Evolutionary conservation across 2,888 invertebrate genomes (phyloP), one percentile per base, ranked within the genome.

Genomic region (Trichogramma evanescens): DNA sequence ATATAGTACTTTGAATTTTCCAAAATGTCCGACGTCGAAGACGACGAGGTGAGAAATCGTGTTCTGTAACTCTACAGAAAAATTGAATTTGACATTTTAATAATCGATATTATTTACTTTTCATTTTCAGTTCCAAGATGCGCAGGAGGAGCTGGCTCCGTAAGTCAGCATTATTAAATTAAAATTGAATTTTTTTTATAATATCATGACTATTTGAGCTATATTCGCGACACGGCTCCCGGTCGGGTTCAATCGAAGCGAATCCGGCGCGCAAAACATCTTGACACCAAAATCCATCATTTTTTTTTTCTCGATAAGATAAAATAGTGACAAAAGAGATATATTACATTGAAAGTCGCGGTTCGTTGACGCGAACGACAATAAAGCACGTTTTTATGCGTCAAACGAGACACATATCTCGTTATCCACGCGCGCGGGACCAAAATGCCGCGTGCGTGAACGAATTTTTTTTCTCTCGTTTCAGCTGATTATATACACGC

Each of bases 51-150:
- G 70, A 76, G 75, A 66, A 38, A 51, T 39, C 38, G 42, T 50
- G 4, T 8, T 53, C 26, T 7, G 13, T 6, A 50, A 46, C 38
- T 2, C 39, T 42, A 26, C 0, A 54, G 51, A 48, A 10, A 5
- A 10, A 44, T 52, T 39, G 50, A 49, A 54, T 5, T 5, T 8
- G 5, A 51, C 7, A 43, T 26, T 42, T 48, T 62, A 13, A 40
- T 45, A 10, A 54, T 50, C 10, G 50, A 46, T 43, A 5, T 42
- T 63, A 8, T 10, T 10, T 56, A 54, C 26, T 0, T 43, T 51
- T 50, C 51, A 57, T 45, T 78, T 79, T 64, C 72, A 82, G 81
- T 82, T 82, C 63, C 81, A 82, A 75, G 82, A 83, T 76, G 82
- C 82, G 38, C 77, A 77, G 61, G 80, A 80, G 66, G 72, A 72